Evolutionary conservation across 1,140 invertebrate species (phyloP).

Genomic region (Zaprionus lachaisei): DNA sequence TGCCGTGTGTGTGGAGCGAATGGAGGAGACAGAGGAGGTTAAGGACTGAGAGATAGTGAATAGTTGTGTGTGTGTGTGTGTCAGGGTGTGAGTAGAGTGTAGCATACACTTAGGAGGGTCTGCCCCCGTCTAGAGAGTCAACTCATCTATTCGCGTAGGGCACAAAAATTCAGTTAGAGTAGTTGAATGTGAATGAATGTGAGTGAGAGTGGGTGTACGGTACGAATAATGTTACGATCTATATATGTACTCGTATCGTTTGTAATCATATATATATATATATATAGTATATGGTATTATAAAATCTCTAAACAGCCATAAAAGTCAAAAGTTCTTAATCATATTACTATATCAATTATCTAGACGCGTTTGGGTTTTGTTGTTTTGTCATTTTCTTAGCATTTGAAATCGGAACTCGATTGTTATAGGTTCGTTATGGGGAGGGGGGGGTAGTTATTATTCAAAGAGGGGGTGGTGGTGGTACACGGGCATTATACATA

Average conservation of each 20-base stretch:
- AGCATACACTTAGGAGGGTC: background rate
- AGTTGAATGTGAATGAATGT: slow-evolving; percentile 18
- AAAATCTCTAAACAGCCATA: slow-evolving; percentile 83
- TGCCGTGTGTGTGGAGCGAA: slow-evolving; percentile 7
- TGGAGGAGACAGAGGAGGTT: slow-evolving; percentile 6
- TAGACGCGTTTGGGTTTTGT: slow-evolving; percentile 57
- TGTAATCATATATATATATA: slow-evolving; percentile 45
- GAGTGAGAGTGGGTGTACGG: slow-evolving; percentile 15
- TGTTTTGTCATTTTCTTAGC: slow-evolving; percentile 24
- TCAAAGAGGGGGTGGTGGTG: slow-evolving; percentile 14
- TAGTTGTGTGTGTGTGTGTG: background rate
- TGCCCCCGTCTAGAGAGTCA: slow-evolving; percentile 1
- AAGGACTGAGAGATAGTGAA: slow-evolving; percentile 8
- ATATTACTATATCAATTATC: slow-evolving; percentile 65
- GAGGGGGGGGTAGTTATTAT: slow-evolving; percentile 25
- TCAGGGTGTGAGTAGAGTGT: background rate
- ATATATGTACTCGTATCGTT: slow-evolving; percentile 28
- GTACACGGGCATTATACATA: slow-evolving; percentile 39
- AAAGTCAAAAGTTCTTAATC: slow-evolving; percentile 80
- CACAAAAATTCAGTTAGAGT: slow-evolving; percentile 19
- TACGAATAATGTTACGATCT: slow-evolving; percentile 54
- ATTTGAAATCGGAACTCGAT: slow-evolving; percentile 74
- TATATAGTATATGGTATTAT: slow-evolving; percentile 67
- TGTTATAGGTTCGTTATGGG: slow-evolving; percentile 61
- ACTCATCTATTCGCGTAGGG: background rate